Base-by-base conservation (phyloP, 2,113 vertebrate genomes). In the Marmota flaviventris region DNA sequence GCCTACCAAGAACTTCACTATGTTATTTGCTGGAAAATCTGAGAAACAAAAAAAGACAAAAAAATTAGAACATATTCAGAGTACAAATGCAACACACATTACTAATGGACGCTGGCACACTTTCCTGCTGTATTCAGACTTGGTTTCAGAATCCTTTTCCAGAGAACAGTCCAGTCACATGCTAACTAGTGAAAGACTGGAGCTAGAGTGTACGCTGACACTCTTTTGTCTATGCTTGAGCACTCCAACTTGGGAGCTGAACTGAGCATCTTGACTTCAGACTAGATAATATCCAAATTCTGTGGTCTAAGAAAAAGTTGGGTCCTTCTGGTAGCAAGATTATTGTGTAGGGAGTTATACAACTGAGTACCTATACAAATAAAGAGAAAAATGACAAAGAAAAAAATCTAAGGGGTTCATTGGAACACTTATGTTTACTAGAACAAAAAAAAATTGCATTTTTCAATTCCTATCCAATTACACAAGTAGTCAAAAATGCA, bases 21-120 rank as follows among this genome's bases (percentile, higher is more conserved):
- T 99, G 97, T 99, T 98, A 98, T 99, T 99, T 0, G 99, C 99
- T 8, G 99, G 99, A 73, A 99, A 99, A 98, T 99, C 99, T 99
- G 96, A 29, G 94, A 95, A 25, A 95, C 12, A 73, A 84, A 93
- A 45, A 96, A 17, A 70, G 29, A 29, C 39, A 78, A 34, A 42
- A 48, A 72, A 5, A 7, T 98, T 78, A 98, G 89, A 61, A 87
- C 94, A n/a, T 1, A n/a, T 67, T 75, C 39, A 93, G 6, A 29
- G 48, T 20, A 27, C 4, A 92, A 88, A 58, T 39, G 37, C 87
- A 75, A n/a, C 11, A 2, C 1, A 61, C 18, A 25, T n/a, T 20
- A 56, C n/a, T 83, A 37, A 27, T 1, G 10, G 76, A 67, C 72
- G 24, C 24, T 58, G 72, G 56, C 13, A 32, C 2, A 16, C 5